Evolutionary conservation across 1,140 invertebrate species (phyloP), one percentile per base, ranked within the genome.

Genomic region (Eurosta solidaginis): DNA sequence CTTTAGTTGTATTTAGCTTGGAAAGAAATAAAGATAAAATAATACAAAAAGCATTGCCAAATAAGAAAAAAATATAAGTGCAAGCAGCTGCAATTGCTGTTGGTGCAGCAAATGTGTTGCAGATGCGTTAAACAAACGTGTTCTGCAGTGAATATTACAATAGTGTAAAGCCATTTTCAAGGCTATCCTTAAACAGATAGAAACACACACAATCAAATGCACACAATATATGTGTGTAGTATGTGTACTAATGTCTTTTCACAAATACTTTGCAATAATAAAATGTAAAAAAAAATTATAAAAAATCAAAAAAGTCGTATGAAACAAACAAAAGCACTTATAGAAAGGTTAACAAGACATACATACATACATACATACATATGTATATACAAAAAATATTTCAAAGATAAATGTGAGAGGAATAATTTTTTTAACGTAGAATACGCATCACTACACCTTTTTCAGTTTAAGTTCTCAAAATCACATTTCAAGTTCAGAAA

Each of bases 21-120:
- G 12, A 0, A 17, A 59, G 54, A 36, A 29, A n/a, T n/a, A n/a
- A n/a, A 59, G 14, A 49, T 17, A 17, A 14, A 25, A 25, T 6
- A n/a, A 52, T 22, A 6, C n/a, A 5, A 52, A 27, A 63, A 17
- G 0, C 17, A n/a, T 4, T 20, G 5, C 20, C 4, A 1, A 22
- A n/a, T 40, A 29, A 40, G 22, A 20, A 33, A 27, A 68, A 14
- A 17, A 33, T 2, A 17, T 7, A 9, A 20, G n/a, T n/a, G n/a
- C n/a, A n/a, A 68, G 27, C 36, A 68, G n/a, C 59, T 68, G 59
- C 59, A 68, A 25, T 29, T 33, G n/a, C n/a, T n/a, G n/a, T n/a
- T n/a, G n/a, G 25, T 17, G 25, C n/a, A 2, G 3, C 22, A 68
- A 63, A 22, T 54, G 50, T 40, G n/a, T 40, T 68, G 59, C 59